These are phyloP conservation scores for Heptranchias perlo DNA, from an alignment of 2,113 vertebrate species.

Conservation along the genomic window DNA sequence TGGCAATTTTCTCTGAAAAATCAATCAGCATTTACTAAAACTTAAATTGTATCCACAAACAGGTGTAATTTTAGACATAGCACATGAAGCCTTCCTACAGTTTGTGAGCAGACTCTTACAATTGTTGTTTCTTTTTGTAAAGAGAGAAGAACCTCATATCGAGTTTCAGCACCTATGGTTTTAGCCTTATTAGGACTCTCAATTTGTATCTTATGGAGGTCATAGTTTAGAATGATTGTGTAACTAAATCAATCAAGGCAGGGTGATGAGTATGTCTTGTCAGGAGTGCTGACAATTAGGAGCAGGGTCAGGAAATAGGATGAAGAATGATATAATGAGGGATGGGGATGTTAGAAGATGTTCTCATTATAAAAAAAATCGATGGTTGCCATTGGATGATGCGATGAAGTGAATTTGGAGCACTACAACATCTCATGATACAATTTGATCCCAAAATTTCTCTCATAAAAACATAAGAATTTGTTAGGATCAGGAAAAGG, in stretches of 20 bases:
- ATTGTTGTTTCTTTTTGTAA: background rate
- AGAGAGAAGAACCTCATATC: background rate
- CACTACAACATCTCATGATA: background rate
- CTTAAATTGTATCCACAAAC: background rate
- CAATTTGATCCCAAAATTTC: background rate
- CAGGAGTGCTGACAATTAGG: background rate
- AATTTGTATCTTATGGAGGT: background rate
- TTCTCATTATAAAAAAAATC: constrained; percentile 4
- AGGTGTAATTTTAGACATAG: background rate
- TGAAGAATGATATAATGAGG: background rate
- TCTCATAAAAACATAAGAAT: background rate
- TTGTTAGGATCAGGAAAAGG: background rate
- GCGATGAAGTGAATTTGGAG: background rate
- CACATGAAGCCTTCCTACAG: background rate
- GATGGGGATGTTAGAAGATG: background rate
- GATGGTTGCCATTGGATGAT: background rate
- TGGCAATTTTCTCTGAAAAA: background rate
- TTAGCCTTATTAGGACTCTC: background rate
- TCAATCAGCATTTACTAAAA: background rate
- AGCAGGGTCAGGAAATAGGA: background rate
- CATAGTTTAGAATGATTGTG: background rate
- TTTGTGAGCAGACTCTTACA: background rate
- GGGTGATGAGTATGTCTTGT: background rate
- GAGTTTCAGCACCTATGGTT: background rate
- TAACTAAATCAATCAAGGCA: background rate